Evolutionary conservation across 2,888 invertebrate species (phyloP).

Genomic region (Busseola fusca): DNA sequence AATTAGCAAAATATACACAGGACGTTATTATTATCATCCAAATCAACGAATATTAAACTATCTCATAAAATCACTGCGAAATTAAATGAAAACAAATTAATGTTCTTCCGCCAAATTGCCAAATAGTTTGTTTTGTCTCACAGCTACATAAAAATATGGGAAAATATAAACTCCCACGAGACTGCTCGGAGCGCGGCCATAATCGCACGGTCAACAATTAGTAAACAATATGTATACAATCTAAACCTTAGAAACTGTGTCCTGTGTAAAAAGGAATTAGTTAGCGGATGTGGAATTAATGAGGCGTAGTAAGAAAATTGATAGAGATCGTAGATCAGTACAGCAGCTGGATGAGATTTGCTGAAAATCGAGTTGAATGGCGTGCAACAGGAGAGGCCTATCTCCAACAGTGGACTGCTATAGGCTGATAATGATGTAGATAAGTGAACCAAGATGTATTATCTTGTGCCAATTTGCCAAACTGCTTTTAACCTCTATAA

Average conservation of each 20-base stretch:
- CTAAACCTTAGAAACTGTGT: constrained; percentile 52
- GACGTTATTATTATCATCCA: constrained; percentile 9
- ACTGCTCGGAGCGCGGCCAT: constrained; percentile 51
- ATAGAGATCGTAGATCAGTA: neutral
- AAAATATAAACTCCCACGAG: constrained; percentile 63
- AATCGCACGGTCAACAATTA: constrained; percentile 64
- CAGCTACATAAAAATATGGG: constrained; percentile 61
- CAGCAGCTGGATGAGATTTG: too few relatives aligned
- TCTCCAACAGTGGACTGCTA: too few relatives aligned
- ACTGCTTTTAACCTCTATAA: neutral
- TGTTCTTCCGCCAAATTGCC: constrained; percentile 53
- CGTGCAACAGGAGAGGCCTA: too few relatives aligned
- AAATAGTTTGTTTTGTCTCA: constrained; percentile 59
- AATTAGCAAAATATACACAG: constrained; percentile 13
- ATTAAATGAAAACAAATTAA: constrained; percentile 46
- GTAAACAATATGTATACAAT: constrained; percentile 61
- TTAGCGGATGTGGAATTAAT: constrained; percentile 32
- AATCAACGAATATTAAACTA: constrained; percentile 10
- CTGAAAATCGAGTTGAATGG: too few relatives aligned
- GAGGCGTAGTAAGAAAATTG: neutral
- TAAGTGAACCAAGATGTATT: neutral
- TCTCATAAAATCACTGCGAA: constrained; percentile 20
- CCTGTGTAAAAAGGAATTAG: constrained; percentile 51
- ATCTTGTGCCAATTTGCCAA: constrained; percentile 1
- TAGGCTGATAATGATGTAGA: too few relatives aligned